Conservation (phyloP, 2,888 invertebrate species). For the Tipula vernalis region DNA sequence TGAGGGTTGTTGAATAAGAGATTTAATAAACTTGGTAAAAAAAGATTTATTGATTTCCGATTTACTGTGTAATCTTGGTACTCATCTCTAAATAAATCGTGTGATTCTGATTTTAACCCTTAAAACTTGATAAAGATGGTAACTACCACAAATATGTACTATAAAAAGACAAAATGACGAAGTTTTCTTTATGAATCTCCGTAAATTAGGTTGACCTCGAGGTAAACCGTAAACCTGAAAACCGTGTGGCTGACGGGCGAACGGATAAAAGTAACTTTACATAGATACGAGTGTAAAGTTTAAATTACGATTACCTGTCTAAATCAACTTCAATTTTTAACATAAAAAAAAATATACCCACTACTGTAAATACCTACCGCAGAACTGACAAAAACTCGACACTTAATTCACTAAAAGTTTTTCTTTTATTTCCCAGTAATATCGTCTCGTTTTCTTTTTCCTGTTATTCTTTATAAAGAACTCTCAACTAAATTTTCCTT, state of each 20-base stretch:
- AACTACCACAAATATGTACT: too few relatives aligned
- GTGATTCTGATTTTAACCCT: too few relatives aligned
- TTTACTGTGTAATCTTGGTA: background rate
- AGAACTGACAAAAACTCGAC: background rate
- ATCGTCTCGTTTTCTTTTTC: background rate
- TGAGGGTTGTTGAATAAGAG: background rate
- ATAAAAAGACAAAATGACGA: too few relatives aligned
- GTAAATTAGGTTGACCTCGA: too few relatives aligned
- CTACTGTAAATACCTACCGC: too few relatives aligned
- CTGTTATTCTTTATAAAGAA: background rate
- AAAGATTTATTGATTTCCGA: background rate
- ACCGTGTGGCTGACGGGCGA: too few relatives aligned
- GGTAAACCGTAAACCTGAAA: too few relatives aligned
- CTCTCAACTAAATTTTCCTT: background rate
- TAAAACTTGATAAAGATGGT: too few relatives aligned
- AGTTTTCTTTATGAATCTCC: too few relatives aligned
- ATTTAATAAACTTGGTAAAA: background rate
- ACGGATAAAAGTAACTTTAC: too few relatives aligned
- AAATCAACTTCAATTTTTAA: background rate
- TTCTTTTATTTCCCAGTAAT: background rate
- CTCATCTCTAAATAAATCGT: background rate
- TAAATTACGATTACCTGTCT: background rate
- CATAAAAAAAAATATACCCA: background rate
- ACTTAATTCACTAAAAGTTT: background rate
- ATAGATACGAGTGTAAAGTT: too few relatives aligned